Conservation (phyloP, 2,797 vertebrate genomes). For the Crenichthys baileyi region DNA sequence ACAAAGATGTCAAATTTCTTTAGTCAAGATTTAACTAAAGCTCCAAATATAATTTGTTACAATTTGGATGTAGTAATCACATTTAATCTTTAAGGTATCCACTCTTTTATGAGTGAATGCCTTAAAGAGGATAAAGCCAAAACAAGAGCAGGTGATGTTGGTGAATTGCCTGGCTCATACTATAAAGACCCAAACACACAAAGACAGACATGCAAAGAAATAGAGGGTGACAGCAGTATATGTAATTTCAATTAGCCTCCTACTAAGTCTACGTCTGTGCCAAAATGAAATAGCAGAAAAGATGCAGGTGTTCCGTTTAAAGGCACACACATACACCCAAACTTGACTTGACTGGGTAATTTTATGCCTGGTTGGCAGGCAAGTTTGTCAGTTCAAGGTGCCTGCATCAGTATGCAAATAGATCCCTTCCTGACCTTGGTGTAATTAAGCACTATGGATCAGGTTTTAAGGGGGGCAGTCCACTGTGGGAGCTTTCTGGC, state of each 20-base stretch:
- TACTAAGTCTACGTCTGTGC: conserved; percentile 74
- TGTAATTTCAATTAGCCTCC: conserved; percentile 75
- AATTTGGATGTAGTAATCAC: conserved; percentile 9
- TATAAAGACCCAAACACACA: conserved; percentile 45
- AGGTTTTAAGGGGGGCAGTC: conserved; percentile 52
- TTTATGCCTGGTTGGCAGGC: conserved; percentile 63
- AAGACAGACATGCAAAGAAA: conserved; percentile 11
- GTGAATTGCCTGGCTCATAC: conserved; percentile 38
- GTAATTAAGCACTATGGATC: conserved; percentile 71
- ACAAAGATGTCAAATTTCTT: neutral
- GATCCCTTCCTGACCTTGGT: conserved; percentile 64
- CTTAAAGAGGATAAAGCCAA: conserved; percentile 35
- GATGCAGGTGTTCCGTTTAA: conserved; percentile 52
- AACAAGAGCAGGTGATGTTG: conserved; percentile 35
- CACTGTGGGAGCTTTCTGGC: conserved; percentile 53
- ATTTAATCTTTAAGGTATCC: neutral
- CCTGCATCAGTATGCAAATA: conserved; percentile 64
- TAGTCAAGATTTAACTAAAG: conserved; percentile 9
- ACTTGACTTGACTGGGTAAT: conserved; percentile 65
- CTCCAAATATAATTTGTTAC: neutral
- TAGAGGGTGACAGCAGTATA: conserved; percentile 63
- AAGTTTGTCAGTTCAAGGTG: conserved; percentile 66
- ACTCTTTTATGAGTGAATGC: neutral
- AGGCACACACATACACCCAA: conserved; percentile 36
- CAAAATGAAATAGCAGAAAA: conserved; percentile 53